phyloP scores from a whole-genome alignment of 2,797 vertebrate species.

The Manis crassicaudata region DNA sequence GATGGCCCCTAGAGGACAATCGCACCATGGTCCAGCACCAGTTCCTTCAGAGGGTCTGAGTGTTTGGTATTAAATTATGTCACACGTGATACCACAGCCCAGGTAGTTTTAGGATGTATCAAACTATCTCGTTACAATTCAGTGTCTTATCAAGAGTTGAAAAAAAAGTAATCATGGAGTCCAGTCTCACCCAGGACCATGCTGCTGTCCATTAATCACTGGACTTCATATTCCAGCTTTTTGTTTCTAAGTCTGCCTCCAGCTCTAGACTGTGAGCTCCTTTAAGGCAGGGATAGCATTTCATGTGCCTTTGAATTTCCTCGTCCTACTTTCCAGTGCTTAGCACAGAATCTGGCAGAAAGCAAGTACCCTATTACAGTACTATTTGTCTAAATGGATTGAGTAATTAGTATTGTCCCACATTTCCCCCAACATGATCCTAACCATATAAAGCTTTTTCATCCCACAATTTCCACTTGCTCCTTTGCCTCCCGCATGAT shows the following conservation, averaged over 20 bases:
- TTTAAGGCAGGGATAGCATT: neutral
- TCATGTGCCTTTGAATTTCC: neutral
- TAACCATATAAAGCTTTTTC: neutral
- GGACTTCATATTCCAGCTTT: neutral
- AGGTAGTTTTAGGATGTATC: neutral
- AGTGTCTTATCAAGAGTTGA: neutral
- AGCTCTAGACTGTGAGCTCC: neutral
- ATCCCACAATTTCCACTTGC: neutral
- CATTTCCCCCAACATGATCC: neutral
- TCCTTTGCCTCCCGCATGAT: neutral
- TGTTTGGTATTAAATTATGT: neutral
- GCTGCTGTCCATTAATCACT: neutral
- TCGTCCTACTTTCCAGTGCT: neutral
- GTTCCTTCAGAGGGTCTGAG: neutral
- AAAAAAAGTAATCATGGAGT: neutral
- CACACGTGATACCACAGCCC: neutral
- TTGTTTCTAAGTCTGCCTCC: neutral
- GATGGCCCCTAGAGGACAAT: fast-evolving
- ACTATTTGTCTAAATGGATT: neutral
- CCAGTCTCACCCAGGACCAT: neutral
- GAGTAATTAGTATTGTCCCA: neutral
- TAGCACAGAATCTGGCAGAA: neutral
- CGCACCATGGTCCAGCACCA: fast-evolving
- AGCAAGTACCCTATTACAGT: neutral
- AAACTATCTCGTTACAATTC: neutral